Evolutionary conservation across 2,888 invertebrate species (phyloP), one percentile per base, ranked within the genome.

Genomic region (Zaprionus obscuricornis): DNA sequence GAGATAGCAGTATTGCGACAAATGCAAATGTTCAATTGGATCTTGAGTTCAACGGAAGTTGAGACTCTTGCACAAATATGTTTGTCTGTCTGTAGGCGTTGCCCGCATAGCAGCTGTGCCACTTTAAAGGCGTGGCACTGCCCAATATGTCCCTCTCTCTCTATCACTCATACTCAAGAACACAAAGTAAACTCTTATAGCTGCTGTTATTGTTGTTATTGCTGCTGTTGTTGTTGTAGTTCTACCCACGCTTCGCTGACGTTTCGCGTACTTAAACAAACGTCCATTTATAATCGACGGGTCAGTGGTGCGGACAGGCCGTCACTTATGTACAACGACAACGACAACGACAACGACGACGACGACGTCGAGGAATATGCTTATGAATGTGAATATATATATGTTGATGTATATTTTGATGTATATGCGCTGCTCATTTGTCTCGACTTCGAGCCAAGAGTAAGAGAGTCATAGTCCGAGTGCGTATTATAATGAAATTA

Each of bases 401-500:
- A n/a, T n/a, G n/a, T n/a, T n/a, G n/a, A n/a, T n/a, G n/a, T n/a
- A n/a, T n/a, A n/a, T n/a, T n/a, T n/a, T n/a, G n/a, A n/a, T 27
- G 16, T 22, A 36, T 40, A 13, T 51, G 17, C 33, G 27, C 29
- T 1, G 17, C 24, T 26, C 31, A n/a, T 14, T 10, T 22, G 8
- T 3, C 22, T n/a, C 8, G 20, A 24, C 24, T n/a, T 49, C 40
- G 26, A 52, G 29, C 31, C 31, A 13, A n/a, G n/a, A n/a, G n/a
- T n/a, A n/a, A n/a, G n/a, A n/a, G n/a, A n/a, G n/a, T n/a, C n/a
- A n/a, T n/a, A n/a, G n/a, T n/a, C n/a, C n/a, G n/a, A n/a, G n/a
- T n/a, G n/a, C n/a, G n/a, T n/a, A n/a, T 85, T 85, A 78, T 79
- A 85, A 79, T 83, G 85, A 79, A 85, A 79, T 79, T 79, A 79